Evolutionary conservation across 92 coral and sea anemone genomes (phyloP), one percentile per base, ranked within the genome.

Genomic region (Heteractis magnifica): DNA sequence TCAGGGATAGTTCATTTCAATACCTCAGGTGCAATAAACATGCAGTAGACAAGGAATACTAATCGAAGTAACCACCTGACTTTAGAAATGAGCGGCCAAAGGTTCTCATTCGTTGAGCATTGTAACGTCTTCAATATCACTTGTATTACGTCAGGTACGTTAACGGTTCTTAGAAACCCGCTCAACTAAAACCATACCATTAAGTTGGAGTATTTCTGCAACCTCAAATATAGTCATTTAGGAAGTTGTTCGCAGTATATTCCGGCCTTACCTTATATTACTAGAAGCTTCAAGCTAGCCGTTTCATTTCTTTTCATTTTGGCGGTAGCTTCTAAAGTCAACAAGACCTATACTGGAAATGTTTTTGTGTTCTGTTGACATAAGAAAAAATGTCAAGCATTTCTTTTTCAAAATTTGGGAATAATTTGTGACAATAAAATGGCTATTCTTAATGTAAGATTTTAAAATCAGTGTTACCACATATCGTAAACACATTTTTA

Each of bases 271-370:
- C 73, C 73, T 68, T 68, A 68, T 68, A 21, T 68, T 26, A 68
- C 73, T 13, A 68, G 15, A 68, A 19, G 16, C 71, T 65, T n/a
- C 72, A 65, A 10, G 41, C 6, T 21, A 65, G 23, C 49, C 49
- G 73, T 23, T 68, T 9, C 73, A 68, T 68, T 0, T 68, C 49
- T 68, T 68, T 23, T 50, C 26, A 68, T 68, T 68, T 68, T 64
- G 73, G 73, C 73, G 73, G 73, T 68, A 10, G 20, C 49, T 21
- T 26, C 73, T 23, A 20, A 26, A 68, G 73, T 68, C 73, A 68
- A 68, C 73, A 68, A 21, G 49, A 68, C 73, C 73, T n/a, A 68
- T 68, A 68, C 73, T 68, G 14, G 73, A 68, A 68, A 26, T 21
- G 73, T 68, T 26, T 68, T 23, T 68, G 73, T 68, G 6, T 68